Conservation (phyloP, 2,888 invertebrate species). For the Drosophila anceps region DNA sequence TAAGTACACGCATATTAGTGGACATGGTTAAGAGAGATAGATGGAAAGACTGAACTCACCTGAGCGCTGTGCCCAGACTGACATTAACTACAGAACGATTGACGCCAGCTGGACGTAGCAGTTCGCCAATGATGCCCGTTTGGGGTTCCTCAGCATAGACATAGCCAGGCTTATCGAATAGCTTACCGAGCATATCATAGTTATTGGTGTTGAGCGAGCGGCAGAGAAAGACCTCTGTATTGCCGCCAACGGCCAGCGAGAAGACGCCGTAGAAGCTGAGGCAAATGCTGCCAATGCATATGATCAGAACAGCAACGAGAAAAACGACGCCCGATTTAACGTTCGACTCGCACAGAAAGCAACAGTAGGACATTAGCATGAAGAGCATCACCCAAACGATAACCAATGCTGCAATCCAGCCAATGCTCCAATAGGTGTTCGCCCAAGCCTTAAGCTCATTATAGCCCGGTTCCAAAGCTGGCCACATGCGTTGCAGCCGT, state of each 20-base stretch:
- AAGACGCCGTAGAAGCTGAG: conserved; percentile 83
- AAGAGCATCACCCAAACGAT: conserved; percentile 84
- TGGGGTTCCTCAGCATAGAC: conserved; percentile 86
- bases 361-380: conserved; percentile 83
- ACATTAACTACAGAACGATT: conserved; percentile 84
- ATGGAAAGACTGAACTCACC: conserved; percentile 71
- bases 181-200: conserved; percentile 88
- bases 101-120: conserved; percentile 82
- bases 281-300: conserved; percentile 83
- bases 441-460: conserved; percentile 81
- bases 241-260: conserved; percentile 84
- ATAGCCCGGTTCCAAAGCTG: conserved; percentile 80
- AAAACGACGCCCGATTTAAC: conserved; percentile 83
- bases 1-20: conserved; percentile 49
- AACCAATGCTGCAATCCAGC: conserved; percentile 82
- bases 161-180: conserved; percentile 89
- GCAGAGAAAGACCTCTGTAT: conserved; percentile 88
- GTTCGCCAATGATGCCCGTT: conserved; percentile 84
- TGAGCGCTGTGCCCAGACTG: conserved; percentile 82
- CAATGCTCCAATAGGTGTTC: conserved; percentile 83
- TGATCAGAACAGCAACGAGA: conserved; percentile 81
- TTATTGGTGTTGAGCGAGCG: conserved; percentile 89
- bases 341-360: conserved; percentile 84
- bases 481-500: conserved; percentile 82
- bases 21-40: background rate